Evolutionary conservation across 2,888 invertebrate genomes (phyloP).

Genomic region (Idaea aversata): DNA sequence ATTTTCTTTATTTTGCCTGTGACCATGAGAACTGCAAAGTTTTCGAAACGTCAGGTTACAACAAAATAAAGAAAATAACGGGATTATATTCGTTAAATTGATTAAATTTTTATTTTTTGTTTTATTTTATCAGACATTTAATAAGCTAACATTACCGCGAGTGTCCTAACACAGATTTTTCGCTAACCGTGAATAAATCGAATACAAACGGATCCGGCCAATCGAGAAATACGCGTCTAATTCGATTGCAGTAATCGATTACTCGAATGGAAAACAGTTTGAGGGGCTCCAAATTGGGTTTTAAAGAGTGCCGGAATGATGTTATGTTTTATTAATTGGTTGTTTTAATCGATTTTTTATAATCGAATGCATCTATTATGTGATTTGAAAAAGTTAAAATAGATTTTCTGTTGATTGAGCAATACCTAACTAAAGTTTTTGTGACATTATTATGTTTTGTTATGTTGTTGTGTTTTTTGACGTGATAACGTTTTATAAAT

Average conservation of each 20-base stretch:
- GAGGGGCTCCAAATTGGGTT: slow-evolving; percentile 18
- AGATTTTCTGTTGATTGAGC: too few relatives aligned
- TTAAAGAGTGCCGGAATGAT: slow-evolving; percentile 6
- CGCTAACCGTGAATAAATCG: slow-evolving; percentile 45
- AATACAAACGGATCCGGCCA: slow-evolving; percentile 56
- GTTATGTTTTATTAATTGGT: slow-evolving; percentile 5
- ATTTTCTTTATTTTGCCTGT: too few relatives aligned
- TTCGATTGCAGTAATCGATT: slow-evolving; percentile 47
- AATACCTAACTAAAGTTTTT: too few relatives aligned
- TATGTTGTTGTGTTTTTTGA: too few relatives aligned
- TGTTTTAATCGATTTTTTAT: neutral
- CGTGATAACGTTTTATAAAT: too few relatives aligned
- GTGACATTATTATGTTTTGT: too few relatives aligned
- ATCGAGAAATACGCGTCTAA: slow-evolving; percentile 70
- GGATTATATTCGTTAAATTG: too few relatives aligned
- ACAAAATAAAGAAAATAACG: too few relatives aligned
- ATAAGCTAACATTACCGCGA: neutral
- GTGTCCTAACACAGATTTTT: slow-evolving; percentile 12
- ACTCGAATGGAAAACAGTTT: slow-evolving; percentile 25
- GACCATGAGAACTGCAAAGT: too few relatives aligned
- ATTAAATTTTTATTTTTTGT: neutral
- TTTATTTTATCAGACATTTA: slow-evolving; percentile 4
- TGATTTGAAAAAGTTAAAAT: too few relatives aligned
- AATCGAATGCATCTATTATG: neutral
- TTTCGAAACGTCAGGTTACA: too few relatives aligned